phyloP scores from a whole-genome alignment of 92 coral and sea anemone species.

The Heliopora coerulea region DNA sequence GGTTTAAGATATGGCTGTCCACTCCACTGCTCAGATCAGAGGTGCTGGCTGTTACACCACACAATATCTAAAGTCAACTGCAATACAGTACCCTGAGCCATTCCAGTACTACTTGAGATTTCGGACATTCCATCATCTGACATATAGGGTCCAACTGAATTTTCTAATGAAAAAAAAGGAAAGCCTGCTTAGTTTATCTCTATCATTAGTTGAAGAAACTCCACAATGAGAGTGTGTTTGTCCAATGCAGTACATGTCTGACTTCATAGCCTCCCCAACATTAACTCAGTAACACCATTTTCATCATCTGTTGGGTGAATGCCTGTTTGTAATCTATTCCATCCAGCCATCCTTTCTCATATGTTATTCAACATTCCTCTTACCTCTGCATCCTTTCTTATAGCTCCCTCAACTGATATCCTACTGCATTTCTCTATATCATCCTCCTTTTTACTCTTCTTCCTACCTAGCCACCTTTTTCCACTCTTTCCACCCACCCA shows the following conservation, averaged over 20 bases:
- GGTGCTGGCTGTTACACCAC: too few relatives aligned
- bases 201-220: too few relatives aligned
- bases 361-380: neutral
- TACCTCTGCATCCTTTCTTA: too few relatives aligned
- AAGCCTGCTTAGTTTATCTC: neutral
- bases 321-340: too few relatives aligned
- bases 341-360: neutral
- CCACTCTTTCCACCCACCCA: neutral
- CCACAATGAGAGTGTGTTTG: too few relatives aligned
- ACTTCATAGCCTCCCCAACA: neutral
- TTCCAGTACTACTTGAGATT: constrained; percentile 59
- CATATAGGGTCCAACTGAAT: constrained; percentile 48
- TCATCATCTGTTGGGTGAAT: too few relatives aligned
- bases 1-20: too few relatives aligned
- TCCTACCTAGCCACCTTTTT: neutral
- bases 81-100: constrained; percentile 31
- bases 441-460: neutral
- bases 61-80: too few relatives aligned
- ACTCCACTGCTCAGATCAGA: too few relatives aligned
- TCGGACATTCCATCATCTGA: constrained; percentile 88
- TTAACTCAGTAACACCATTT: neutral
- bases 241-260: too few relatives aligned
- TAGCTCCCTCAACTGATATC: neutral
- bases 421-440: neutral
- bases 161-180: neutral